Evolutionary conservation across 2,888 invertebrate species (phyloP).

Genomic region (Oxycera nigricornis): DNA sequence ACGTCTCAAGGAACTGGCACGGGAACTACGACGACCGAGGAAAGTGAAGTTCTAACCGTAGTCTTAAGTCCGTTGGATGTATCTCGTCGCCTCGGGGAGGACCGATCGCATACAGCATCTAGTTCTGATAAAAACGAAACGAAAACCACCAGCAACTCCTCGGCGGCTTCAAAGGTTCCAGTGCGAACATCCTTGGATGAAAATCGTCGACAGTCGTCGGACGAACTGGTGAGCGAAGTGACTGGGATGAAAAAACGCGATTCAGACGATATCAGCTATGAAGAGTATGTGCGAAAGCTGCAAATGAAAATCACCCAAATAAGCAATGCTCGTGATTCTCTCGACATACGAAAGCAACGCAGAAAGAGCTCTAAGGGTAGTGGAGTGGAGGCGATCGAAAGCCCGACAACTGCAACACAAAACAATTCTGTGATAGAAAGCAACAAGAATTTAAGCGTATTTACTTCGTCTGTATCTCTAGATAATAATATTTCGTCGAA

Average conservation of each 20-base stretch:
- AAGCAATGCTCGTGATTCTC: slow-evolving; percentile 72
- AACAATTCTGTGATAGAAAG: slow-evolving; percentile 57
- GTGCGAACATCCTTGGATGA: slow-evolving; percentile 40
- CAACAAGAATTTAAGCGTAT: slow-evolving; percentile 47
- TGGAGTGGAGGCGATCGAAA: slow-evolving; percentile 11
- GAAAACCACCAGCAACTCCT: slow-evolving; percentile 50
- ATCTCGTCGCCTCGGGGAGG: slow-evolving; percentile 54
- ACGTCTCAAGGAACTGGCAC: slow-evolving; percentile 59
- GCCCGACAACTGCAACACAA: slow-evolving; percentile 20
- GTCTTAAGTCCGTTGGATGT: slow-evolving; percentile 65
- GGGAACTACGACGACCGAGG: slow-evolving; percentile 66
- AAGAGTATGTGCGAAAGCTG: slow-evolving; percentile 71
- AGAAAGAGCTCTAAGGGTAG: slow-evolving; percentile 64
- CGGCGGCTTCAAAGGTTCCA: slow-evolving; percentile 41
- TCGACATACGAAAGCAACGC: slow-evolving; percentile 68
- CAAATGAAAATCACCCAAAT: slow-evolving; percentile 75
- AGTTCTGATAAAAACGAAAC: slow-evolving; percentile 59
- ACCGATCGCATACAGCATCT: slow-evolving; percentile 48
- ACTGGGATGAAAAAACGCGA: slow-evolving; percentile 50
- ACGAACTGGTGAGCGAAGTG: slow-evolving; percentile 49
- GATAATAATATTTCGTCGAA: slow-evolving; percentile 37
- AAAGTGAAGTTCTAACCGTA: slow-evolving; percentile 67
- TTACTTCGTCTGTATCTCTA: slow-evolving; percentile 48
- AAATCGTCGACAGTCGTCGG: slow-evolving; percentile 48
- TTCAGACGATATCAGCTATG: slow-evolving; percentile 62